phyloP scores from a whole-genome alignment of 2,797 vertebrate species.

The Poecilia gillii region DNA sequence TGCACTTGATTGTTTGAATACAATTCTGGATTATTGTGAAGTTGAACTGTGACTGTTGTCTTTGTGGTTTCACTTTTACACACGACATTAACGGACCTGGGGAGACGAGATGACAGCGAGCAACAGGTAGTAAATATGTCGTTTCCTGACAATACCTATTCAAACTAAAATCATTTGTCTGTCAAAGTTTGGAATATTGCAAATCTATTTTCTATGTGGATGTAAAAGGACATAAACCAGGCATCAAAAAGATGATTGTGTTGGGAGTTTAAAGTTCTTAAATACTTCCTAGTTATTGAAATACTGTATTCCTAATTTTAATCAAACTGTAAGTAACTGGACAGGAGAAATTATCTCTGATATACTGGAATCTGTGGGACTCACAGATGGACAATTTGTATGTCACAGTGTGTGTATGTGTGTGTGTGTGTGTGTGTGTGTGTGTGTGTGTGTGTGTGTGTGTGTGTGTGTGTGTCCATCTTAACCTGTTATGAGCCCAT shows the following conservation, averaged over 20 bases:
- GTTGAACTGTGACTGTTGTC: too few species aligned
- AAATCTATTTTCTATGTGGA: background rate
- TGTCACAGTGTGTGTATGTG: background rate
- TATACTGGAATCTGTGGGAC: slow-evolving; percentile 20
- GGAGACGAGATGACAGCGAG: too few species aligned
- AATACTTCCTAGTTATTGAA: too few species aligned
- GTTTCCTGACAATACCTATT: too few species aligned
- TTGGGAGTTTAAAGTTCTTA: background rate
- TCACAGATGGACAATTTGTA: slow-evolving; percentile 32
- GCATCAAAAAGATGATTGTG: background rate
- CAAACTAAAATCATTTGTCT: too few species aligned
- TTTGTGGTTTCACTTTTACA: too few species aligned
- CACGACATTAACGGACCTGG: too few species aligned
- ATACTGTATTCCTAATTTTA: too few species aligned
- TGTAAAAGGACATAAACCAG: background rate
- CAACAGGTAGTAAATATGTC: too few species aligned
- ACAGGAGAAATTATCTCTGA: slow-evolving; percentile 18
- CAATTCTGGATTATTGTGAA: too few species aligned
- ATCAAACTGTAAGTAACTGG: slow-evolving; percentile 2
- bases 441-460: too few species aligned
- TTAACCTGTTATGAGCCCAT: slow-evolving; percentile 59
- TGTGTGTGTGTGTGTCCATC: background rate
- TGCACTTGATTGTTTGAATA: too few species aligned
- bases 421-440: background rate
- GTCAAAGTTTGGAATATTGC: background rate